A percentile compares a stretch with the other conserved stretches of the same genome.
Conservation (phyloP, 2,797 vertebrate species). For the Catamblyrhynchus diadema region DNA sequence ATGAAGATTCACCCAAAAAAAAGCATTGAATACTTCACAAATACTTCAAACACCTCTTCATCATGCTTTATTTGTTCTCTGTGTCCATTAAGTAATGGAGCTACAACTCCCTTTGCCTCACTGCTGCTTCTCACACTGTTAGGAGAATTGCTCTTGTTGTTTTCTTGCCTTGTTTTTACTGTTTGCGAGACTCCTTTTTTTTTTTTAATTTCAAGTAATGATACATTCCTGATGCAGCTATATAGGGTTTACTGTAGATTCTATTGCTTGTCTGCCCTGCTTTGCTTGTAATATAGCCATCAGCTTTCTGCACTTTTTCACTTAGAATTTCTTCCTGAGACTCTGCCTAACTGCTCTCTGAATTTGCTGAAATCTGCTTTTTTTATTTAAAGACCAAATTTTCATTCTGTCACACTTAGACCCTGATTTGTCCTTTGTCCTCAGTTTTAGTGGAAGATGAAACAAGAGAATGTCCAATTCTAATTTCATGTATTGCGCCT, state of each 20-base stretch:
- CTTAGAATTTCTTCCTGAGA: not conserved
- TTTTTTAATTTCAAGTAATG: not conserved
- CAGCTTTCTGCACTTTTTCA: not conserved
- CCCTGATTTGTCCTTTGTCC: not conserved
- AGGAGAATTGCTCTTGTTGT: not conserved
- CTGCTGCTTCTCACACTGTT: not conserved
- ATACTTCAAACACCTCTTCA: not conserved
- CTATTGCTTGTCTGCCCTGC: not conserved
- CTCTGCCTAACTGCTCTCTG: not conserved
- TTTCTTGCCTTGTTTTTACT: not conserved
- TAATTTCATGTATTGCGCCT: not conserved
- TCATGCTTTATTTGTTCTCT: not conserved
- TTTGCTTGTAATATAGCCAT: not conserved
- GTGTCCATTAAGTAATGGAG: not conserved
- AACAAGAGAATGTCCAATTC: not conserved
- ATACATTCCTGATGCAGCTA: not conserved
- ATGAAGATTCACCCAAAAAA: not conserved
- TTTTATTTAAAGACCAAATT: not conserved
- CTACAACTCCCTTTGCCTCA: not conserved
- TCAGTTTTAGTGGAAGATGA: not conserved
- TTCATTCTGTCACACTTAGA: not conserved
- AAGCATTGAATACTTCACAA: not conserved
- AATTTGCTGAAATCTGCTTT: not conserved
- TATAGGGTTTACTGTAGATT: not conserved
- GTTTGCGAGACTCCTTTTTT: not conserved